Evolutionary conservation across 1,140 invertebrate genomes (phyloP).

Genomic region (Cylas formicarius): DNA sequence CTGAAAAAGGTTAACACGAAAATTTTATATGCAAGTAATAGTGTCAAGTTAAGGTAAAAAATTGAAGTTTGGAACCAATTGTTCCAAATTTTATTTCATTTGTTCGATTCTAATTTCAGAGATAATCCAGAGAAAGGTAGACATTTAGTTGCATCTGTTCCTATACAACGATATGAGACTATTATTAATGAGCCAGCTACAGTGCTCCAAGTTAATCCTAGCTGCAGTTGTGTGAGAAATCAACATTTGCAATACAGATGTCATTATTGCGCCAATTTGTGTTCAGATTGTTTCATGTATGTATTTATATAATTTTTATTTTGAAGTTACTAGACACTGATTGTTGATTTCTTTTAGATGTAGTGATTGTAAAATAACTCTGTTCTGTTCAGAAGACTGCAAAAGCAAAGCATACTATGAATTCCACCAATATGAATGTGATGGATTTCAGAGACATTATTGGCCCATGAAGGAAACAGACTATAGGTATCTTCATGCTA

Average conservation of each 20-base stretch:
- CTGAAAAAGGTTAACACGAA: background rate
- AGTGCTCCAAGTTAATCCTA: conserved; percentile 17
- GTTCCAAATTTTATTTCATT: background rate
- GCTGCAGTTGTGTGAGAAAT: conserved; percentile 11
- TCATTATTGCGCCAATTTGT: conserved; percentile 17
- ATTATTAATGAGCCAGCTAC: conserved; percentile 18
- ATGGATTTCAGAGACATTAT: conserved; percentile 23
- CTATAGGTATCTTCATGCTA: conserved; percentile 12
- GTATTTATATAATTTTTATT: conserved; percentile 3
- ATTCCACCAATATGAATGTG: conserved; percentile 20
- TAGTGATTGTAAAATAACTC: conserved; percentile 15
- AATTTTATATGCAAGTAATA: background rate
- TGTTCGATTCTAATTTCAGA: conserved; percentile 1
- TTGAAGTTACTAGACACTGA: background rate
- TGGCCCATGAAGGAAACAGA: conserved; percentile 19
- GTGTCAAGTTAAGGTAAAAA: conserved; percentile 9
- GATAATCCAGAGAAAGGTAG: conserved; percentile 12
- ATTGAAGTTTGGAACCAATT: background rate
- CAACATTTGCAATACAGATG: conserved; percentile 13
- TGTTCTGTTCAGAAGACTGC: conserved; percentile 16
- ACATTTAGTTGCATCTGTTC: conserved; percentile 6
- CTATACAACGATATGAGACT: conserved; percentile 6
- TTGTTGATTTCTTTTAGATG: conserved; percentile 13
- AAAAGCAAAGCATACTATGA: conserved; percentile 5
- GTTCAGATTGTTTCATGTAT: conserved; percentile 12